Evolutionary conservation across 2,113 vertebrate genomes (phyloP), one percentile per base, ranked within the genome.

Genomic region (Dipodomys stephensi): DNA sequence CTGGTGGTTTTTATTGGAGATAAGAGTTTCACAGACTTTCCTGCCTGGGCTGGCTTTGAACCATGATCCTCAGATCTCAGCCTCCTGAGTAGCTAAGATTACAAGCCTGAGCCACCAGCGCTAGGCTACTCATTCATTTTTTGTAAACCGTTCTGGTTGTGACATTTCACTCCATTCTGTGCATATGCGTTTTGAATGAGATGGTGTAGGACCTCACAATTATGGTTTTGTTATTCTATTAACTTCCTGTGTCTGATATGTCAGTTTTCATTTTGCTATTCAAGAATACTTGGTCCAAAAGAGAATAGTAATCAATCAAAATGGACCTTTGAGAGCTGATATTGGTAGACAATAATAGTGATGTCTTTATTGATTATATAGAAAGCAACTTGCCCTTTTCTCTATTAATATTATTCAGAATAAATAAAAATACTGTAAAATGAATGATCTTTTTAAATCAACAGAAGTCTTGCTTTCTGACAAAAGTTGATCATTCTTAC

Each of bases 181-280:
- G 25, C 32, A 88, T 94, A 4, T 79, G 64, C 65, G 32, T 94
- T 72, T 83, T 72, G 39, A 78, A 90, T 49, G 94, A 74, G 67
- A 32, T 78, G 35, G 71, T 87, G 22, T 49, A 13, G 80, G 46
- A 13, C 44, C 78, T n/a, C 16, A 79, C 28, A 32, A 60, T 68
- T 67, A 19, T 72, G 53, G 2, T 60, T 90, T 87, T 73, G 3
- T 72, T 15, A 53, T 80, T 88, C 44, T 46, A 73, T 67, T 60
- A 44, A 20, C 87, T 71, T 53, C 53, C 53, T 16, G 2, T 65
- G 32, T 3, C 4, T 87, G 7, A 84, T 64, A 30, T 72, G 28
- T 0, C 15, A 77, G 62, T 19, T 60, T 57, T 81, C 32, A 68
- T 88, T 88, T 88, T 81, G 10, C 4, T 82, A 19, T 77, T 92